Conservation (phyloP, 2,797 vertebrate species). For the Poecilia picta region DNA sequence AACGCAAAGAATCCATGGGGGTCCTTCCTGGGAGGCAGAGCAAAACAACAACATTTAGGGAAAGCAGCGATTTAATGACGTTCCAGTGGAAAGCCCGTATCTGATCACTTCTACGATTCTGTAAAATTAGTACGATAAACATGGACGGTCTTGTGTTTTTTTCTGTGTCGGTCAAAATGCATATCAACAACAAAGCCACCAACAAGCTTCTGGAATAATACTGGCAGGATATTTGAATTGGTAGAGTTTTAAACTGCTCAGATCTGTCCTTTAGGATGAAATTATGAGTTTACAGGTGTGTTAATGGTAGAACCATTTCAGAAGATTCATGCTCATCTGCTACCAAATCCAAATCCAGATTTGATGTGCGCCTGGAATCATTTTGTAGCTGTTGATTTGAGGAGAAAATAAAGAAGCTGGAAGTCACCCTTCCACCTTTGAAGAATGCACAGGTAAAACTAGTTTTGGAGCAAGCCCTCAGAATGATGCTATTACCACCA, state of each 20-base stretch:
- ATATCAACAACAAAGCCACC: background rate
- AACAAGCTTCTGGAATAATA: background rate
- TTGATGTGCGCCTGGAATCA: background rate
- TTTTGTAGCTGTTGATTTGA: background rate
- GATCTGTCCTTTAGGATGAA: background rate
- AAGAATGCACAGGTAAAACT: background rate
- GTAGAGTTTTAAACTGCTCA: background rate
- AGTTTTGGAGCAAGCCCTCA: background rate
- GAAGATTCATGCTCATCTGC: background rate
- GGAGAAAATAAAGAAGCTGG: background rate
- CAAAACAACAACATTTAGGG: background rate
- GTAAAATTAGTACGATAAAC: slow-evolving; percentile 13
- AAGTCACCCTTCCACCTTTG: background rate
- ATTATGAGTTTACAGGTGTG: background rate
- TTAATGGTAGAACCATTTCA: background rate
- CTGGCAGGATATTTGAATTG: background rate
- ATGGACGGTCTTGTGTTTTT: background rate
- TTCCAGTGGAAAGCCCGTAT: background rate
- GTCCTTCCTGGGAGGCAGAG: slow-evolving; percentile 88
- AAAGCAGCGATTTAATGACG: background rate
- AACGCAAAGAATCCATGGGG: slow-evolving; percentile 96
- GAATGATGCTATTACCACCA: background rate
- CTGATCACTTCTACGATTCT: background rate
- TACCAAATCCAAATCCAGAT: background rate
- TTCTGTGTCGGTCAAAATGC: slow-evolving; percentile 2